phyloP scores from a whole-genome alignment of 2,113 vertebrate genomes.

The Laticauda laticaudata region DNA sequence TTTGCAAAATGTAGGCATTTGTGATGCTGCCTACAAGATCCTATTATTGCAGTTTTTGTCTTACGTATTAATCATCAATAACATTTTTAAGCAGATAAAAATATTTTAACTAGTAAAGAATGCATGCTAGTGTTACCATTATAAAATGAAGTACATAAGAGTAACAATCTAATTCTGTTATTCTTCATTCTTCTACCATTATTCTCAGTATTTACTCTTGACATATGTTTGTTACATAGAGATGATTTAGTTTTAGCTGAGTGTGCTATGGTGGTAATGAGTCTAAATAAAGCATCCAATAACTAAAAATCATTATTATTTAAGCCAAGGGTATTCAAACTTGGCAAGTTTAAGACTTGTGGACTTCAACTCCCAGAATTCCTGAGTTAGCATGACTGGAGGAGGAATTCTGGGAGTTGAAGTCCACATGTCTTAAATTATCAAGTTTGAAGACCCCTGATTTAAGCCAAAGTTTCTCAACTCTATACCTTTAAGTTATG shows the following conservation, averaged over 20 bases:
- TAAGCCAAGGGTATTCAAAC: not conserved
- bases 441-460: no score
- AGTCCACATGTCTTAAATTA: not conserved
- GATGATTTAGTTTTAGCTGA: constrained; percentile 17
- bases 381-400: no score
- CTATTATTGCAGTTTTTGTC: not conserved
- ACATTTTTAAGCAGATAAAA: not conserved
- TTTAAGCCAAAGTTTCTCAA: not conserved
- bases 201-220: rapidly evolving
- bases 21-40: not conserved
- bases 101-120: rapidly evolving
- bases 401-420: no score
- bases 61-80: not conserved
- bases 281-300: constrained; percentile 5
- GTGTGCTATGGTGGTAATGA: not conserved
- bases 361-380: no score
- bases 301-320: not conserved
- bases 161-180: not conserved
- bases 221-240: constrained; percentile 11
- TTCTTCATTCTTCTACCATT: not conserved
- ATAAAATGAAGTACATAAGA: not conserved
- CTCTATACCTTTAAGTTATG: not conserved
- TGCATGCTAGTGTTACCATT: rapidly evolving
- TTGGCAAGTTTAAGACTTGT: no score
- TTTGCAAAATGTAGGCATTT: not conserved